Percentiles rank a stretch among this genome's conserved stretches.
phyloP scores from a whole-genome alignment of 2,888 invertebrate genomes.

The Cinara cedri region DNA sequence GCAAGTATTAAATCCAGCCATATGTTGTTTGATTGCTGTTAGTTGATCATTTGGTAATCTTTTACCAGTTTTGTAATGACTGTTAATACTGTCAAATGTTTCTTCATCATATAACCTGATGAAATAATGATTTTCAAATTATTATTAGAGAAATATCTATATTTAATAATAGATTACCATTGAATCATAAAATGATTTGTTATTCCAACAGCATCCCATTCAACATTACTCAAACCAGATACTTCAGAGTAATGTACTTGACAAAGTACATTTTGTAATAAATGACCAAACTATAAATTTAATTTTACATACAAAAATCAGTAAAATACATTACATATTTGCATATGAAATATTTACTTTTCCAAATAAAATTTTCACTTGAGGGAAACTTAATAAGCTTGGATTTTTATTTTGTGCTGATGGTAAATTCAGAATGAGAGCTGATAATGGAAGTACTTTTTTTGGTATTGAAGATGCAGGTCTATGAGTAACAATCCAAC shows the following conservation, averaged over 20 bases:
- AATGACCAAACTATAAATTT: slow-evolving; percentile 76
- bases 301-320: slow-evolving; percentile 29
- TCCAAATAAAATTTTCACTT: slow-evolving; percentile 78
- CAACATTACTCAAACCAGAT: slow-evolving; percentile 83
- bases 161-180: slow-evolving; percentile 65
- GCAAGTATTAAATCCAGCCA: slow-evolving; percentile 81
- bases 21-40: slow-evolving; percentile 72
- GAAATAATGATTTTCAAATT: slow-evolving; percentile 28
- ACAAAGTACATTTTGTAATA: slow-evolving; percentile 84
- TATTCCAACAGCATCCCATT: slow-evolving; percentile 91
- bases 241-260: slow-evolving; percentile 82
- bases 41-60: slow-evolving; percentile 72
- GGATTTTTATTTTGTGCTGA: slow-evolving; percentile 71
- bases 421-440: slow-evolving; percentile 83
- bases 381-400: slow-evolving; percentile 75
- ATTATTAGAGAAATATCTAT: not conserved
- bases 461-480: slow-evolving; percentile 63
- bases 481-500: slow-evolving; percentile 81
- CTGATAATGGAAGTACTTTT: slow-evolving; percentile 75
- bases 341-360: slow-evolving; percentile 65
- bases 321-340: not conserved
- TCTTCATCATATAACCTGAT: slow-evolving; percentile 70
- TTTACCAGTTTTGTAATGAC: slow-evolving; percentile 77
- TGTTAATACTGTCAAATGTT: slow-evolving; percentile 69
- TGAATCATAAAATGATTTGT: slow-evolving; percentile 82